These are phyloP conservation scores for Scaptomyza reducta DNA, from an alignment of 2,888 invertebrate species.

Conservation along the genomic window DNA sequence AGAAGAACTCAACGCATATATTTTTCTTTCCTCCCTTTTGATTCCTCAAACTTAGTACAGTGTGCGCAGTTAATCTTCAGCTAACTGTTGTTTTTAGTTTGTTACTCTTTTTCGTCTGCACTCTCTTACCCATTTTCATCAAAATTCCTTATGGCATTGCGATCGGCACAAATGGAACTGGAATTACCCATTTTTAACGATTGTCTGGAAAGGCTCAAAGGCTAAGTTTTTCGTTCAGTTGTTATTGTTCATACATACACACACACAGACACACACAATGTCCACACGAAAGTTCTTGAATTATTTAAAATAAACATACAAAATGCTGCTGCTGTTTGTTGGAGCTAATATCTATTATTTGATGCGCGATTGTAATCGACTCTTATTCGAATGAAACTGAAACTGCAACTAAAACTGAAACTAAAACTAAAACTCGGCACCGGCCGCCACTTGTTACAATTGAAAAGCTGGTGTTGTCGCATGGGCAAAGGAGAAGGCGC, in stretches of 20 bases:
- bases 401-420: slow-evolving; percentile 56
- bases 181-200: slow-evolving; percentile 81
- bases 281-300: slow-evolving; percentile 12
- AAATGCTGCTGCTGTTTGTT: too few species aligned
- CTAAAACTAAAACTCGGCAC: slow-evolving; percentile 43
- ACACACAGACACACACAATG: not conserved
- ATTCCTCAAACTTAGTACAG: not conserved
- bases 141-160: slow-evolving; percentile 74
- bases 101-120: not conserved
- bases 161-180: slow-evolving; percentile 83
- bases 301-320: slow-evolving; percentile 14
- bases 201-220: not conserved
- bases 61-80: not conserved
- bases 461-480: slow-evolving; percentile 35
- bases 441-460: slow-evolving; percentile 74
- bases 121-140: slow-evolving; percentile 81
- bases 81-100: not conserved
- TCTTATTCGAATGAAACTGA: slow-evolving; percentile 63
- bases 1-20: not conserved
- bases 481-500: slow-evolving; percentile 57
- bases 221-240: not conserved
- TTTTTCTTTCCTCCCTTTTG: not conserved
- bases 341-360: slow-evolving; percentile 5
- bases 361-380: slow-evolving; percentile 23
- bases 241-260: not conserved